Percentiles rank a stretch among this genome's conserved stretches.
phyloP scores from a whole-genome alignment of 2,797 vertebrate genomes.

The Bufotes viridis region DNA sequence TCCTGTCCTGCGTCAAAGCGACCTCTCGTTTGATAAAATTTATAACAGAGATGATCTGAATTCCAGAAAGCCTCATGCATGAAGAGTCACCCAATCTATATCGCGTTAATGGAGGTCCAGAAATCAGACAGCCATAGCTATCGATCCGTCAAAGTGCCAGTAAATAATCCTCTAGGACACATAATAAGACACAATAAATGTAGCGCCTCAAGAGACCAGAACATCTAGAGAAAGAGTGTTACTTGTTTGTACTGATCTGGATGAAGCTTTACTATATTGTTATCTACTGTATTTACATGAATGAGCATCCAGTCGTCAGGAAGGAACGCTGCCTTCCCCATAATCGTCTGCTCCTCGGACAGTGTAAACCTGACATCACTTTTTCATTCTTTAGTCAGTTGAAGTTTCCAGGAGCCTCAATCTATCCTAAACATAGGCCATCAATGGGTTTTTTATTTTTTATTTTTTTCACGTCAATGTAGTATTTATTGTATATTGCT shows the following conservation, averaged over 20 bases:
- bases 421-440: too few species aligned
- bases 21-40: constrained; percentile 1
- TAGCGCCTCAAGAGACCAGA: not conserved
- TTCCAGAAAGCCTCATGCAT: not conserved
- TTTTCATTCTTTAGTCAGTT: too few species aligned
- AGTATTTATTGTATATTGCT: not conserved
- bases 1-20: not conserved
- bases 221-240: not conserved
- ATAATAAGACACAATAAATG: not conserved
- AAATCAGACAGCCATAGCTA: not conserved
- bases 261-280: not conserved
- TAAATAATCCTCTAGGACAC: not conserved
- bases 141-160: not conserved
- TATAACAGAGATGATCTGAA: constrained; percentile 3
- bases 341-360: too few species aligned
- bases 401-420: too few species aligned
- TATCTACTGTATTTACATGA: not conserved
- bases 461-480: too few species aligned
- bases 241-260: not conserved
- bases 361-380: too few species aligned
- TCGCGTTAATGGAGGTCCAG: not conserved
- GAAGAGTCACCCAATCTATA: constrained; percentile 2
- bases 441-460: too few species aligned
- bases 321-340: too few species aligned
- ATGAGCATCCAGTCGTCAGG: too few species aligned